Conservation (phyloP, 2,888 invertebrate species). For the Theretra japonica region DNA sequence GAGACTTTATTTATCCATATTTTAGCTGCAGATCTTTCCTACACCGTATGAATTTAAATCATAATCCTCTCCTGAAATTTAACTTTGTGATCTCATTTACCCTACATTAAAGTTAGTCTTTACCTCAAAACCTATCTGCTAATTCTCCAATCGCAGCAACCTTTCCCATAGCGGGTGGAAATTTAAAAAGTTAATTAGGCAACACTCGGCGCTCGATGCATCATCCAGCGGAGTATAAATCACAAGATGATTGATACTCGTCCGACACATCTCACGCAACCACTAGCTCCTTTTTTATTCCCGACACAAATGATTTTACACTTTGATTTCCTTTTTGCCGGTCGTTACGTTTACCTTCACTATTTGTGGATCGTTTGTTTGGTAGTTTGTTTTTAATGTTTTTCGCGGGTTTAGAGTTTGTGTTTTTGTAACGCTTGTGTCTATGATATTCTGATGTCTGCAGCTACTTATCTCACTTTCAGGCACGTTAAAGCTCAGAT, state of each 20-base stretch:
- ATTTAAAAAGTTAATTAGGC: slow-evolving; percentile 84
- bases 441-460: no score
- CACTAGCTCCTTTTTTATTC: slow-evolving; percentile 82
- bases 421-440: no score
- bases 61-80: background rate
- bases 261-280: slow-evolving; percentile 75
- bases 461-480: no score
- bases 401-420: background rate
- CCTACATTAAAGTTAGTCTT: background rate
- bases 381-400: background rate
- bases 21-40: no score
- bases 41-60: no score
- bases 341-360: slow-evolving; percentile 24
- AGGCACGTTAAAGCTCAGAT: no score
- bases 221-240: slow-evolving; percentile 81
- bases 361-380: background rate
- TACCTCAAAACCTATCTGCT: background rate
- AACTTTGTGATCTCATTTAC: background rate
- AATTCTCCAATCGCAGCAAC: slow-evolving; percentile 11
- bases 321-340: slow-evolving; percentile 72
- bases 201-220: slow-evolving; percentile 78
- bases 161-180: slow-evolving; percentile 35
- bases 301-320: slow-evolving; percentile 83
- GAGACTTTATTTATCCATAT: no score
- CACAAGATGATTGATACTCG: slow-evolving; percentile 81